Evolutionary conservation across 2,113 vertebrate species (phyloP).

Genomic region (Microcebus ravelobensis): DNA sequence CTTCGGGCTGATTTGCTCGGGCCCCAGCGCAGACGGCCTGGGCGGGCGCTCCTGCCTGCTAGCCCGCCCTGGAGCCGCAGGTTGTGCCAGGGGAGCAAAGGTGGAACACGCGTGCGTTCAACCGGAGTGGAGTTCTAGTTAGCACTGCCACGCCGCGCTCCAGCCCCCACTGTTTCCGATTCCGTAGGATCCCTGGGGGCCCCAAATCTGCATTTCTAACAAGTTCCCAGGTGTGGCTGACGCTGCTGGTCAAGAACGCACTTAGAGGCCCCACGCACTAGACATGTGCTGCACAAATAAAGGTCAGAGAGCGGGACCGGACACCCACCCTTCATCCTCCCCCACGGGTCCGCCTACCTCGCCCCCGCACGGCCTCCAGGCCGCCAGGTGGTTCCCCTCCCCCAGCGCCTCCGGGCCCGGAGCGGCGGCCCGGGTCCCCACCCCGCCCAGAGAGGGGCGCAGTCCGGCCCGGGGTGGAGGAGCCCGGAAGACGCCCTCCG

Average conservation of each 20-base stretch:
- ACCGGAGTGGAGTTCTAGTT: neutral
- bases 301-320: rapidly evolving
- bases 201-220: neutral
- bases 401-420: neutral
- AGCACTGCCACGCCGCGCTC: neutral
- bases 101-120: rapidly evolving
- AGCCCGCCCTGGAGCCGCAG: rapidly evolving
- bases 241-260: neutral
- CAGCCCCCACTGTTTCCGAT: neutral
- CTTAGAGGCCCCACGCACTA: neutral
- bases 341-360: rapidly evolving
- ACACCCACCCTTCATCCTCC: neutral
- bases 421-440: neutral
- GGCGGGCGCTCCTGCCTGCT: neutral
- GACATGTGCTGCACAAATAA: rapidly evolving
- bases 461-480: neutral
- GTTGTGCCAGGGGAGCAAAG: rapidly evolving
- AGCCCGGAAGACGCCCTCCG: rapidly evolving
- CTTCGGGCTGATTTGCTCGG: neutral
- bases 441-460: too few species aligned
- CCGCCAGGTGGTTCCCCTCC: neutral
- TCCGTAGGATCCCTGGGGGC: too few species aligned
- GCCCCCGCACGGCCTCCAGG: neutral
- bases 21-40: neutral
- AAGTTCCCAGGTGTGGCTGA: too few species aligned